Conservation (phyloP, 1,140 invertebrate species). For the Nasonia giraulti region DNA sequence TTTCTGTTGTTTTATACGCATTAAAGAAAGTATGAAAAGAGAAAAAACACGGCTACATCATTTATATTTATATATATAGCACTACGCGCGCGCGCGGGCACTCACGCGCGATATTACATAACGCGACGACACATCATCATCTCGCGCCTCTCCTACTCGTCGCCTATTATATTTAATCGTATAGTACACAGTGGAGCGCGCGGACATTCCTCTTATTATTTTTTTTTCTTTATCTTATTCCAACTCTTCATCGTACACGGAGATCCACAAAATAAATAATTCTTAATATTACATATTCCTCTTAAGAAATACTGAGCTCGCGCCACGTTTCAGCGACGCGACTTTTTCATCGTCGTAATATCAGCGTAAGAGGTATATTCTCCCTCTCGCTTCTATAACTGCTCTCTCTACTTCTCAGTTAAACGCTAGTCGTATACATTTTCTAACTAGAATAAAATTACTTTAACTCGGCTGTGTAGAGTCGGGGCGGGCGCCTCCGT, state of each 20-base stretch:
- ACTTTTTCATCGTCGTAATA: conserved; percentile 40
- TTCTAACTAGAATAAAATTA: conserved; percentile 74
- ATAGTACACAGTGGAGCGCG: conserved; percentile 63
- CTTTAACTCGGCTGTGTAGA: conserved; percentile 64
- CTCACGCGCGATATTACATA: conserved; percentile 8
- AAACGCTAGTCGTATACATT: conserved; percentile 74
- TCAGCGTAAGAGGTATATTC: conserved; percentile 40
- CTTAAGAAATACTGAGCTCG: conserved; percentile 72
- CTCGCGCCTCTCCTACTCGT: conserved; percentile 47
- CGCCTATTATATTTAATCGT: conserved; percentile 53
- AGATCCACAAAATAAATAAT: conserved; percentile 75
- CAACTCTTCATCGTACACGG: conserved; percentile 57
- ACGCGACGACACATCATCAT: background rate
- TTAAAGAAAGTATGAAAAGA: conserved; percentile 12
- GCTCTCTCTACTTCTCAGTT: conserved; percentile 65
- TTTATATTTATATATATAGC: conserved; percentile 31
- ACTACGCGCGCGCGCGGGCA: conserved; percentile 6
- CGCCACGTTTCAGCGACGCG: conserved; percentile 20
- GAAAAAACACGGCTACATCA: conserved; percentile 53
- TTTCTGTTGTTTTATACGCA: background rate
- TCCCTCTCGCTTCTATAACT: conserved; percentile 57
- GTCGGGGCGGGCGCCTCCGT: conserved; percentile 58
- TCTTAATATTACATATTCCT: conserved; percentile 70
- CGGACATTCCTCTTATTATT: conserved; percentile 51
- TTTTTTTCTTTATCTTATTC: background rate